These are phyloP conservation scores for Coracopsis vasa DNA, from an alignment of 2,113 vertebrate species.

Conservation along the genomic window DNA sequence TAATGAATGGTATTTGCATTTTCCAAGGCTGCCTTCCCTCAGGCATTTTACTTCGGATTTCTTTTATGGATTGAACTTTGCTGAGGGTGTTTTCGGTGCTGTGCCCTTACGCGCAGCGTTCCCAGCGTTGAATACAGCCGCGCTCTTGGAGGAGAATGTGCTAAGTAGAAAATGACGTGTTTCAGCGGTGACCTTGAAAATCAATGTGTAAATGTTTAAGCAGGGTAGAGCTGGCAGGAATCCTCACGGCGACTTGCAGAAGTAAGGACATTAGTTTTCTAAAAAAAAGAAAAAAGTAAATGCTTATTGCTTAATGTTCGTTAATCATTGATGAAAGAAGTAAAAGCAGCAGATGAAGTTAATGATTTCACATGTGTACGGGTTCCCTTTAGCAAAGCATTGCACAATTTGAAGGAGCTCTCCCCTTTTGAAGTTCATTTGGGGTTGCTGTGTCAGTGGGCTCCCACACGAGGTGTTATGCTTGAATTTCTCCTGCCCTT, in stretches of 20 bases:
- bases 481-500: neutral
- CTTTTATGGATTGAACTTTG: neutral
- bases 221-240: neutral
- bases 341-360: neutral
- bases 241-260: neutral
- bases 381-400: neutral
- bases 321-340: constrained; percentile 33
- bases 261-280: neutral
- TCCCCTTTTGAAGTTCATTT: neutral
- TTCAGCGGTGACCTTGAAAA: constrained; percentile 23
- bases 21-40: neutral
- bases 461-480: neutral
- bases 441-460: neutral
- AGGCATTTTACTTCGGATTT: neutral
- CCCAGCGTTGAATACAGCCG: neutral
- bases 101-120: neutral
- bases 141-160: neutral
- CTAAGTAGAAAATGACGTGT: neutral
- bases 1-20: neutral
- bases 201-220: neutral
- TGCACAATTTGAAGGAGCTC: neutral
- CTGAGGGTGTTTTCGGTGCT: neutral
- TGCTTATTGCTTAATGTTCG: neutral
- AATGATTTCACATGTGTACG: neutral
- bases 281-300: neutral